Percentiles rank a stretch among this genome's conserved stretches.
Evolutionary conservation across 1,140 invertebrate species (phyloP).

Genomic region (Drosophila sulfurigaster): DNA sequence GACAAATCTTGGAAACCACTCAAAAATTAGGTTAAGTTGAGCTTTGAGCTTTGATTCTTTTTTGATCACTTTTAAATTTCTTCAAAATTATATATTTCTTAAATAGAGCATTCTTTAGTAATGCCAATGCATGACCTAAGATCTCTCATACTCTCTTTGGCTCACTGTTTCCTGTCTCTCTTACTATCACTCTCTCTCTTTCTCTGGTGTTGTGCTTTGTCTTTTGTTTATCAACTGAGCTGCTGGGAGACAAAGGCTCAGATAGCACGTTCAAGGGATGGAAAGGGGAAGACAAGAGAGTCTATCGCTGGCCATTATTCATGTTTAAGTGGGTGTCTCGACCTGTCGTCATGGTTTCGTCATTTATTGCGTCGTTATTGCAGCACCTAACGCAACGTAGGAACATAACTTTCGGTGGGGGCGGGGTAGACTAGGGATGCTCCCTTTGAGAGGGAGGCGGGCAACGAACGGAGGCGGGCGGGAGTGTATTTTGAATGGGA

Average conservation of each 20-base stretch:
- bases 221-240: constrained; percentile 4
- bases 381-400: constrained; percentile 59
- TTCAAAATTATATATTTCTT: too few species aligned
- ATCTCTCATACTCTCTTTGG: constrained; percentile 1
- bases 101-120: not conserved
- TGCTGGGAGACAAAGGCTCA: constrained; percentile 16
- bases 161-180: not conserved
- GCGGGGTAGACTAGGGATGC: not conserved
- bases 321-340: constrained; percentile 79
- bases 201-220: not conserved
- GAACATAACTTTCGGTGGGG: not conserved
- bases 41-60: too few species aligned
- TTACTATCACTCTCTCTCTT: not conserved
- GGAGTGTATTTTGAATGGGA: constrained; percentile 42
- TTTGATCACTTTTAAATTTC: too few species aligned
- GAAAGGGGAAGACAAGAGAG: not conserved
- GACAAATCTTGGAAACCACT: too few species aligned
- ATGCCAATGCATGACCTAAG: not conserved
- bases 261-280: not conserved
- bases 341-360: constrained; percentile 74
- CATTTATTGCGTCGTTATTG: constrained; percentile 82
- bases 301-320: constrained; percentile 60
- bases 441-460: not conserved
- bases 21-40: too few species aligned
- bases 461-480: constrained; percentile 32